Evolutionary conservation across 2,797 vertebrate species (phyloP).

Genomic region (Scolopax rusticola): DNA sequence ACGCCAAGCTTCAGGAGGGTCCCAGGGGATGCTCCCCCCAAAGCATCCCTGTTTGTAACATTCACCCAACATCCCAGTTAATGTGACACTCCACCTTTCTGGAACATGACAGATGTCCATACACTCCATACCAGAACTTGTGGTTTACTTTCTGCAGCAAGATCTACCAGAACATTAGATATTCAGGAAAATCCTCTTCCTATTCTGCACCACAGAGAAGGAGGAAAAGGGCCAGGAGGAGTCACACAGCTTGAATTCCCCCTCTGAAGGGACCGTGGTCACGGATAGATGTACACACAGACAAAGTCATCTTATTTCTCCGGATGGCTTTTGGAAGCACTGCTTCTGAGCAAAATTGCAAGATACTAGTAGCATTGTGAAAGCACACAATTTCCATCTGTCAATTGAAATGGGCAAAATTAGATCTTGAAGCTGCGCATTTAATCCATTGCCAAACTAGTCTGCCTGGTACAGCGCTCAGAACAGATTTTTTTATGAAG

Average conservation of each 20-base stretch:
- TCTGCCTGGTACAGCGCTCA: background rate
- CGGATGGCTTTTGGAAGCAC: background rate
- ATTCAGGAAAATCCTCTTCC: background rate
- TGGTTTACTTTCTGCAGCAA: background rate
- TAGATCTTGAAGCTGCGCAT: background rate
- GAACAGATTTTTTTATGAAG: constrained; percentile 12
- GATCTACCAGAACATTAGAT: background rate
- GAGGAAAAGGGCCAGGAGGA: background rate
- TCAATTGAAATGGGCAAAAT: background rate
- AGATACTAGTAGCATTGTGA: constrained; percentile 5
- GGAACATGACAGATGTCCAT: background rate
- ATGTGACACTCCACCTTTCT: background rate
- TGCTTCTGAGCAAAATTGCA: background rate
- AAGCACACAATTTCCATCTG: constrained; percentile 56
- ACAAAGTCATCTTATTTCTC: background rate
- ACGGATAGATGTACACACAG: background rate
- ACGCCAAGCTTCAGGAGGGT: fast-evolving
- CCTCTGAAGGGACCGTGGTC: background rate
- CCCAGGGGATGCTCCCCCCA: background rate
- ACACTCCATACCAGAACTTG: fast-evolving
- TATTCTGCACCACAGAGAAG: background rate
- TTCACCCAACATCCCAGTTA: background rate
- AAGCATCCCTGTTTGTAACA: background rate
- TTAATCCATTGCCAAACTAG: constrained; percentile 39
- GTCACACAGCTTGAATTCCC: background rate